phyloP scores from a whole-genome alignment of 2,797 vertebrate species.

The Salmo trutta region DNA sequence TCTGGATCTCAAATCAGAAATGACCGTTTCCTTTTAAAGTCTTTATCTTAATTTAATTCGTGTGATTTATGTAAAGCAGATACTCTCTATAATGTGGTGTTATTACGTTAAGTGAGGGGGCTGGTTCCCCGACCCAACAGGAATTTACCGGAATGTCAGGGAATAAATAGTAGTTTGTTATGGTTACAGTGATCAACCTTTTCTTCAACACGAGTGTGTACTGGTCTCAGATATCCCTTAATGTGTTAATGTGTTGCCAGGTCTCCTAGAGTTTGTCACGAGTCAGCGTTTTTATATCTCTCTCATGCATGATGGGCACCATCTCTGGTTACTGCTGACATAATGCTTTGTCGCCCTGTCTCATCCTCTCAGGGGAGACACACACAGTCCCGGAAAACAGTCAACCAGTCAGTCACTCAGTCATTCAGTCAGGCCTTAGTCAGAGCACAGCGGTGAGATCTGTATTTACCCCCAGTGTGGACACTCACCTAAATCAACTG shows the following conservation, averaged over 20 bases:
- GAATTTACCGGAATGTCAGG: neutral
- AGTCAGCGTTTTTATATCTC: neutral
- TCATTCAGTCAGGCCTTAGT: neutral
- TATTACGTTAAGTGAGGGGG: neutral
- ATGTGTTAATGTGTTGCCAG: slow-evolving; percentile 1
- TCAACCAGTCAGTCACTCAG: neutral
- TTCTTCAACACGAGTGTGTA: neutral
- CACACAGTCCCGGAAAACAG: slow-evolving; percentile 7
- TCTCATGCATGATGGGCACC: neutral
- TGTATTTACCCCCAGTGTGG: neutral
- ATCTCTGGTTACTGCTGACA: slow-evolving; percentile 17
- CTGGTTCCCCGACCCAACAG: neutral
- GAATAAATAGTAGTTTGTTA: neutral
- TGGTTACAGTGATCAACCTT: neutral
- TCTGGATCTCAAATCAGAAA: neutral
- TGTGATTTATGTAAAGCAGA: neutral
- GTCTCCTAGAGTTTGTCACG: neutral
- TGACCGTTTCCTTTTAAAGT: neutral
- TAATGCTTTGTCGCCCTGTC: slow-evolving; percentile 4
- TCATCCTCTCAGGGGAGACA: neutral
- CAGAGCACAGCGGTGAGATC: neutral
- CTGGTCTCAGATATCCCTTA: neutral
- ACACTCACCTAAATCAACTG: neutral
- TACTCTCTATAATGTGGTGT: neutral
- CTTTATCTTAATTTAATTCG: neutral